phyloP scores from a whole-genome alignment of 2,797 vertebrate genomes.

The Mallotus villosus region DNA sequence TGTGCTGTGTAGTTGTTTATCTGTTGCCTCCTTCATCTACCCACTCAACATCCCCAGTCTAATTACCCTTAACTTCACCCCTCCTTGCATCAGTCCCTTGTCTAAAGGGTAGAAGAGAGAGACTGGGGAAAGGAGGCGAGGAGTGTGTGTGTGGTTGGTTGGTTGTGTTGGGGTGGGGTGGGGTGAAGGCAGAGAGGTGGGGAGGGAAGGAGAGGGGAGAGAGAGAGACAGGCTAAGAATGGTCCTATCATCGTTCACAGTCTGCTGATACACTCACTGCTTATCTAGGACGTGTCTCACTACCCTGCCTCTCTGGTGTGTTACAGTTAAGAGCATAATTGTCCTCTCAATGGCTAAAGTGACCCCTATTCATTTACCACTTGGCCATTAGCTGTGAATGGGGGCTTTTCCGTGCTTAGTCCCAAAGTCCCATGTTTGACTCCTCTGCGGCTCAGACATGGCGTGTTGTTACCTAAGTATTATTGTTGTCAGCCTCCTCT shows the following conservation, averaged over 20 bases:
- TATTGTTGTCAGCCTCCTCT: conserved; percentile 33
- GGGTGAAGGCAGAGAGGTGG: conserved; percentile 11
- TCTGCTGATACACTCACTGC: background rate
- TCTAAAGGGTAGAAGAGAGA: conserved; percentile 10
- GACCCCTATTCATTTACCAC: background rate
- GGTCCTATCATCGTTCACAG: conserved; percentile 10
- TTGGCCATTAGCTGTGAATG: conserved; percentile 1
- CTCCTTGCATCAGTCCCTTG: conserved; percentile 12
- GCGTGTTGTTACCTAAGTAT: conserved; percentile 28
- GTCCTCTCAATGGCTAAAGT: conserved; percentile 1
- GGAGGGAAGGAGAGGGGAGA: background rate
- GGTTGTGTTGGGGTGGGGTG: conserved; percentile 28
- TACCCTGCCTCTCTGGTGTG: background rate
- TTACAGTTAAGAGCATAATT: background rate
- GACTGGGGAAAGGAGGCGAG: background rate
- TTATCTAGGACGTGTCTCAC: background rate
- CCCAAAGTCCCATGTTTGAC: conserved; percentile 25
- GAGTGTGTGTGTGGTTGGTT: conserved; percentile 28
- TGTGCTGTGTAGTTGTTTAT: conserved; percentile 20
- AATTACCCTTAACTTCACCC: conserved; percentile 54
- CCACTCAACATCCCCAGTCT: conserved; percentile 49
- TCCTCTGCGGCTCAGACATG: conserved; percentile 12
- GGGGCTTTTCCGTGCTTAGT: conserved; percentile 4
- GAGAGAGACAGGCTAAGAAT: background rate
- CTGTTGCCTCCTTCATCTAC: conserved; percentile 43